These are phyloP conservation scores for Benitochromis conjunctus DNA, from an alignment of 2,113 vertebrate genomes.

Conservation along the genomic window DNA sequence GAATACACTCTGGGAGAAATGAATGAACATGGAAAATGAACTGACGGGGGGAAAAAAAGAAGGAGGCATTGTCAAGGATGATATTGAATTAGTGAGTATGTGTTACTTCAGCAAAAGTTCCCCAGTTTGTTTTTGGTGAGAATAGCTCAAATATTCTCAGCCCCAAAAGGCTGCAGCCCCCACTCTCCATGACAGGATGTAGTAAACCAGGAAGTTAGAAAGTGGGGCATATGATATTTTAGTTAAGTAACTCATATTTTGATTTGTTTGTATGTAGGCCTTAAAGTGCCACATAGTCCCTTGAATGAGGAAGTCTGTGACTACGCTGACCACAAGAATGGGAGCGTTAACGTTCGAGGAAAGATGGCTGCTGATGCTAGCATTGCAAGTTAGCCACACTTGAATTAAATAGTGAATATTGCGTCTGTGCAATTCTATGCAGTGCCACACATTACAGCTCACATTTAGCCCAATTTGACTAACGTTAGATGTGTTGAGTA, in stretches of 20 bases:
- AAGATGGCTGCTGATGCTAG: neutral
- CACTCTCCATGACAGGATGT: neutral
- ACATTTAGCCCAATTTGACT: neutral
- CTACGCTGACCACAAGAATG: neutral
- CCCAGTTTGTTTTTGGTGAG: neutral
- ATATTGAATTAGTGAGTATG: neutral
- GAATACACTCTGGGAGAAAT: neutral
- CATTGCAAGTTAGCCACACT: neutral
- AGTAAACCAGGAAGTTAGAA: neutral
- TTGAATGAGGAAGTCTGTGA: neutral
- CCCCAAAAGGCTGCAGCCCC: neutral
- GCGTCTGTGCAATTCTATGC: neutral
- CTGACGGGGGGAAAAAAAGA: neutral
- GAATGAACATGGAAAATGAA: neutral
- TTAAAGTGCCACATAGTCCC: neutral
- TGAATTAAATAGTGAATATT: neutral
- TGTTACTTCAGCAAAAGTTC: neutral
- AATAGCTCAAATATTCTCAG: neutral
- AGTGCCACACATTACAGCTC: neutral
- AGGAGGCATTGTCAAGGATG: neutral
- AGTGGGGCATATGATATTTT: neutral
- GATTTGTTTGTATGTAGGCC: neutral
- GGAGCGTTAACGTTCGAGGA: neutral
- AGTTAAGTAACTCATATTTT: neutral
- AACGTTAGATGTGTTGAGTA: neutral